Evolutionary conservation across 2,888 invertebrate genomes (phyloP), one percentile per base, ranked within the genome.

Genomic region (Idaea biselata): DNA sequence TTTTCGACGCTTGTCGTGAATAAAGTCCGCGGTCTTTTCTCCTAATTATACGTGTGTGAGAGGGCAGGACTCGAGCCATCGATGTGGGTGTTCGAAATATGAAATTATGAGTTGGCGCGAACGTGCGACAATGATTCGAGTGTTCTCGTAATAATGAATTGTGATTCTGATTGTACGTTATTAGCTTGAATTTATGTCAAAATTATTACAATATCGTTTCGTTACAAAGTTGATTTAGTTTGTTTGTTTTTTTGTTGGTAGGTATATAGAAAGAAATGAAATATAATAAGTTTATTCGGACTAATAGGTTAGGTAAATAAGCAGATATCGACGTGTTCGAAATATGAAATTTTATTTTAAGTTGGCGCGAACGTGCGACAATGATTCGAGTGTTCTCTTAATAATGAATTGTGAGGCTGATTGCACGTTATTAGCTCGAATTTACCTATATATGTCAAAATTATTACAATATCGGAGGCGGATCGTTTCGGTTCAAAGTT

Each of bases 1-100:
- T 86, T 91, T 91, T 91, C 88, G 88, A 88, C 91, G 91, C 90
- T 84, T 89, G 89, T 89, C 89, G 85, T 78, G 87, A 83, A 84
- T 87, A 86, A 88, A 89, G 76, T 86, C 84, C 79, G 79, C 81
- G 89, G 88, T 88, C 90, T 83, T 86, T 88, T 84, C 87, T 86
- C 85, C 88, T 91, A 91, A 91, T 91, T 91, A 90, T 90, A 91
- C 80, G 85, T 87, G 75, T 79, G 81, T 75, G 77, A 77, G 84
- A 79, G 82, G 85, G 84, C 84, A 82, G 83, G 81, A 76, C 78
- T 82, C 82, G 82, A 73, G 74, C 91, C 81, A 81, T 87, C 91
- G 81, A 81, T 87, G 91, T 92, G 91, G 91, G 91, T 91, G 91
- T 91, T 91, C 91, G 82, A 88, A 88, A 87, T 87, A 83, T 84